Evolutionary conservation across 2,888 invertebrate genomes (phyloP).

Genomic region (Stegophylla sp.): DNA sequence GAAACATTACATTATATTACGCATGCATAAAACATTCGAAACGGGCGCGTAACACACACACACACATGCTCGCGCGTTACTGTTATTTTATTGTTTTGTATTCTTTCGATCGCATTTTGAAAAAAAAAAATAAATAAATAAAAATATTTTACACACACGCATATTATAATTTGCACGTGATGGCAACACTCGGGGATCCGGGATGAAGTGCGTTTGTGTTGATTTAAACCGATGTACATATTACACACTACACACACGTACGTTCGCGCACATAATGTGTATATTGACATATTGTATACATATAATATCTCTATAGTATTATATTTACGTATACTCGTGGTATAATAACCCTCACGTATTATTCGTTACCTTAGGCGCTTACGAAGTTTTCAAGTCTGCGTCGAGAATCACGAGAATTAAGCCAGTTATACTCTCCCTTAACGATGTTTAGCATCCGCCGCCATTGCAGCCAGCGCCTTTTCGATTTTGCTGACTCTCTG

Average conservation of each 20-base stretch:
- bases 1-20: no score
- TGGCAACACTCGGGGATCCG: no score
- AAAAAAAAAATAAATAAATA: no score
- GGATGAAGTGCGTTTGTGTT: neutral
- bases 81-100: neutral
- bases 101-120: no score
- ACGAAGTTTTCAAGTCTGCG: conserved; percentile 23
- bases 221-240: neutral
- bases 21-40: no score
- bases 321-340: no score
- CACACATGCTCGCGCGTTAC: neutral
- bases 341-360: neutral
- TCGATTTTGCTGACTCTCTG: neutral
- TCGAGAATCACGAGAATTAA: conserved; percentile 8
- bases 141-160: neutral
- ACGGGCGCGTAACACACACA: no score
- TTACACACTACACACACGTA: neutral
- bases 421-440: neutral
- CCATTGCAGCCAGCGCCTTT: neutral
- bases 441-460: conserved; percentile 4
- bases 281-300: no score
- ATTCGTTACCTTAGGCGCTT: conserved; percentile 25
- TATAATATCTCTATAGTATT: no score
- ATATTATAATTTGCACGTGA: conserved; percentile 12
- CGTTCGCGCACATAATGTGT: neutral